Base-by-base conservation (phyloP, 2,797 vertebrate genomes). In the Myripristis murdjan region DNA sequence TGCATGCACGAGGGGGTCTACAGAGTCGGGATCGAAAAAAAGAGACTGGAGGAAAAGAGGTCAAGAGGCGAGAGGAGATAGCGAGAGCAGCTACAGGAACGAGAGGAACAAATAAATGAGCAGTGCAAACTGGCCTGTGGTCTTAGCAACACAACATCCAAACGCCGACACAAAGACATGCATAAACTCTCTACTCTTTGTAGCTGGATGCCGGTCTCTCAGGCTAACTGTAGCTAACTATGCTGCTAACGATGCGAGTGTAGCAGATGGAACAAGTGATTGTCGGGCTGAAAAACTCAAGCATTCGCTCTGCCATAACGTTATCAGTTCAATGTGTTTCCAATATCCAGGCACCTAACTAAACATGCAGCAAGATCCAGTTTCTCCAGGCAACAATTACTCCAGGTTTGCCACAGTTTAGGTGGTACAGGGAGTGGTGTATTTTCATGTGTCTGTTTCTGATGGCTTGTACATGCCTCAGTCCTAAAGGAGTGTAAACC, bases 301-400 rank as follows among this genome's bases (percentile, higher is more conserved):
- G 37, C 47, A 53, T 73, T 75, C 64, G 65, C 65, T 48, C 26
- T 58, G 67, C 22, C 55, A 33, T 24, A 4, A 10, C 22, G 35
- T 81, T 86, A 87, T 80, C 81, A 69, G 28, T 69, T 81, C 76
- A 87, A 55, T 46, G 73, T 77, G 88, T 75, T 85, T 73, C 76
- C 64, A 75, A 67, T 60, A 82, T 70, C 20, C 59, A 10, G 14
- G 47, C 82, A 86, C 82, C 81, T 82, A 80, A 83, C 74, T 72
- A 70, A 82, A 85, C 58, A 77, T 10, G 33, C 28, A 8, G 11
- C 24, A 47, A 64, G 52, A 56, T 58, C 53, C 52, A 1, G 26
- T 39, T 68, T 81, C 65, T 64, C 31, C 47, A 28, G 72, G 83
- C 68, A 79, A 61, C 73, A 78, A 80, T 80, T 79, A 65, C n/a